Evolutionary conservation across 2,888 invertebrate species (phyloP).

Genomic region (Sminthurides aquaticus): DNA sequence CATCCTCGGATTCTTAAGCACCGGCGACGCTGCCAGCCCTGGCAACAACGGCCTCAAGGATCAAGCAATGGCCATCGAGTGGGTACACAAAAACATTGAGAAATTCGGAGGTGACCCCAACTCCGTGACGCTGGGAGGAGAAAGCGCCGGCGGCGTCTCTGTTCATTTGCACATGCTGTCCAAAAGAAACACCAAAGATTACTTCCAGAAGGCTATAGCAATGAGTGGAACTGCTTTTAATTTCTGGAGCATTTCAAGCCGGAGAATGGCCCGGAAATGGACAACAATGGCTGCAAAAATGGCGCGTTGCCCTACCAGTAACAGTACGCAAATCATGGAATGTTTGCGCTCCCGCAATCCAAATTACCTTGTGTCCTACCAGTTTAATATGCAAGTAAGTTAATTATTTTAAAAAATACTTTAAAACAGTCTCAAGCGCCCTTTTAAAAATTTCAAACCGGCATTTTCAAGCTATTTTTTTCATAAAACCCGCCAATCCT

Average conservation of each 20-base stretch:
- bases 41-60: conserved; percentile 21
- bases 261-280: conserved; percentile 16
- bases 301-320: conserved; percentile 21
- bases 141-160: conserved; percentile 20
- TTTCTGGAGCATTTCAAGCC: conserved; percentile 30
- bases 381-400: conserved; percentile 28
- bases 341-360: conserved; percentile 25
- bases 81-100: conserved; percentile 12
- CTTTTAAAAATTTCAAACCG: neutral
- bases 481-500: neutral
- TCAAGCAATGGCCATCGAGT: conserved; percentile 19
- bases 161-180: conserved; percentile 32
- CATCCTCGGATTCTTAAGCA: conserved; percentile 22
- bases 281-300: conserved; percentile 23
- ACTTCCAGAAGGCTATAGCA: conserved; percentile 23
- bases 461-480: no score
- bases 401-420: no score
- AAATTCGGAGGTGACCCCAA: conserved; percentile 8
- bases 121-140: conserved; percentile 9
- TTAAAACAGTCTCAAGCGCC: no score
- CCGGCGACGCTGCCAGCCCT: conserved; percentile 10
- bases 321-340: conserved; percentile 22
- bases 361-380: conserved; percentile 27
- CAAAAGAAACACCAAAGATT: conserved; percentile 12
- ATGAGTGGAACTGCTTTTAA: conserved; percentile 27